Conservation (phyloP, 30 jellyfish, hydroid and myxozoan genomes). For the Aurelia sp. region DNA sequence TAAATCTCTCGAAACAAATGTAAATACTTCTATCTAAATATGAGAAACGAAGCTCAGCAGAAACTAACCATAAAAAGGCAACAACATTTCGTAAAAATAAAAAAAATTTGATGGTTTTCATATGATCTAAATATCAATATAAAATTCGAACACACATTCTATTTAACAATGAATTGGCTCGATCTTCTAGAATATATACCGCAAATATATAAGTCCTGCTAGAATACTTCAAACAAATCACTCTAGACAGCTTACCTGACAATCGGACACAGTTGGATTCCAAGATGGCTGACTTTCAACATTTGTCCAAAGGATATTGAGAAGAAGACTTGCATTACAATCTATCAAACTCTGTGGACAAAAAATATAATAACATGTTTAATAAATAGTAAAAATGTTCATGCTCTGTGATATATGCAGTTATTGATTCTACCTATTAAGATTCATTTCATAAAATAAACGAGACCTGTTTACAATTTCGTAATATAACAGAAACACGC, state of each 20-base stretch:
- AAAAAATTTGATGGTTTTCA: not conserved
- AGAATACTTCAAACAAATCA: not conserved
- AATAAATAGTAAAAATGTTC: not conserved
- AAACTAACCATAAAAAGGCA: not conserved
- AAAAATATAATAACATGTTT: not conserved
- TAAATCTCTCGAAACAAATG: too few relatives aligned
- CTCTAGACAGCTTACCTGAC: constrained; percentile 35
- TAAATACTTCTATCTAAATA: too few relatives aligned
- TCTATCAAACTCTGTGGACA: constrained; percentile 53
- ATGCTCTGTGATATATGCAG: not conserved
- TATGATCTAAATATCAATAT: too few relatives aligned
- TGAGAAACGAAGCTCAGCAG: not conserved
- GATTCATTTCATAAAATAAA: too few relatives aligned
- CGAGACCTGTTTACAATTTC: too few relatives aligned
- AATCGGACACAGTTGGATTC: constrained; percentile 87
- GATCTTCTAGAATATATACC: too few relatives aligned
- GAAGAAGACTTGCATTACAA: constrained; percentile 47
- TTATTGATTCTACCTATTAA: too few relatives aligned
- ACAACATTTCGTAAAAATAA: not conserved
- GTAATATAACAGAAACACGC: too few relatives aligned
- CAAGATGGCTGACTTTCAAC: constrained; percentile 90
- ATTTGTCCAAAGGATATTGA: constrained; percentile 77
- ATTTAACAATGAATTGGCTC: too few relatives aligned
- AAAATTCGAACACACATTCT: too few relatives aligned
- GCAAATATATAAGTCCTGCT: too few relatives aligned